Percentiles rank a stretch among this genome's conserved stretches.
Evolutionary conservation across 2,797 vertebrate species (phyloP).

Genomic region (Thripadectes ignobilis): DNA sequence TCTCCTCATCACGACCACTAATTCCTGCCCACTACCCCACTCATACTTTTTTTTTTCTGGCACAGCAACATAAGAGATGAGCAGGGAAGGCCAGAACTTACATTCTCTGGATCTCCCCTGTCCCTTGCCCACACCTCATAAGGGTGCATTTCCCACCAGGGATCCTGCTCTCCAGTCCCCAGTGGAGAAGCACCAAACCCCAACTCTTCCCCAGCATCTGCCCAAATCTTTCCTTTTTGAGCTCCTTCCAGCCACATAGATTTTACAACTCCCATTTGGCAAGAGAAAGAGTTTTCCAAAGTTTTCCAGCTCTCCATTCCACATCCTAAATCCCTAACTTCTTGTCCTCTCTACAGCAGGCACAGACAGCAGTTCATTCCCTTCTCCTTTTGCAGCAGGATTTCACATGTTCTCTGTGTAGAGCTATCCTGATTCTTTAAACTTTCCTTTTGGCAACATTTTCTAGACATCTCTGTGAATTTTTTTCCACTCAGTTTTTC

Average conservation of each 20-base stretch:
- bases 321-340: not conserved
- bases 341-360: not conserved
- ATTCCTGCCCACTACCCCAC: accelerated
- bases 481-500: not conserved
- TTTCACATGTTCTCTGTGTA: accelerated
- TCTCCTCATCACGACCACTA: not conserved
- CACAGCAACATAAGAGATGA: not conserved
- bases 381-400: not conserved
- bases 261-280: constrained; percentile 2
- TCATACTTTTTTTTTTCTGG: not conserved
- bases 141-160: not conserved
- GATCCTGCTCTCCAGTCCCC: not conserved
- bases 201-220: not conserved
- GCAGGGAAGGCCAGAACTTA: not conserved
- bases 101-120: not conserved
- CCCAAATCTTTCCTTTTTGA: not conserved
- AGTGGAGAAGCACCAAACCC: not conserved
- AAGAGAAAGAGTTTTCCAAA: not conserved
- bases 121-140: not conserved
- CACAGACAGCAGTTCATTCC: not conserved
- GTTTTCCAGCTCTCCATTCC: not conserved
- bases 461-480: not conserved
- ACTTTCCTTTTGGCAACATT: not conserved
- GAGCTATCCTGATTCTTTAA: not conserved
- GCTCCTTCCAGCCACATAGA: not conserved